Percentiles rank a stretch among this genome's conserved stretches.
These are phyloP conservation scores for Polyommatus icarus DNA, from an alignment of 2,888 invertebrate species.

Conservation along the genomic window DNA sequence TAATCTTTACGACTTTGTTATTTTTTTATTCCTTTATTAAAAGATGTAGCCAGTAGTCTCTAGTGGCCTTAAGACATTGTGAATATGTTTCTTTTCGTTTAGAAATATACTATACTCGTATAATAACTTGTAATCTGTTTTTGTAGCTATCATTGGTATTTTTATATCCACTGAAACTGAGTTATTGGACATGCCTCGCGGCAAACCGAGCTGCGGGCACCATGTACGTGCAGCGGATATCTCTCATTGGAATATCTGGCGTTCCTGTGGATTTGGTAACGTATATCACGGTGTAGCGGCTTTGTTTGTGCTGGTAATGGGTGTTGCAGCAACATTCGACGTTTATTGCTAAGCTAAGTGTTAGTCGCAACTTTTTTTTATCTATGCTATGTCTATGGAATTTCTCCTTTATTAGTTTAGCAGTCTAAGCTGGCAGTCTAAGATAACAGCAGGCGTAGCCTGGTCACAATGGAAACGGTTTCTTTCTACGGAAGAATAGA, in stretches of 20 bases:
- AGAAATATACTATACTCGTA: no score
- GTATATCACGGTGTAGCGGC: neutral
- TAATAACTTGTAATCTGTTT: neutral
- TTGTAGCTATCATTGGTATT: neutral
- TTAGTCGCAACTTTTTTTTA: neutral
- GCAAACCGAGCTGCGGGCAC: neutral
- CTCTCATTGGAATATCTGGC: neutral
- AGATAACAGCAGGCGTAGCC: no score
- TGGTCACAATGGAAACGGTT: no score
- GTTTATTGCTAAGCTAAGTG: neutral
- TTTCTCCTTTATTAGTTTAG: no score
- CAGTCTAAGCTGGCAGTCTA: no score
- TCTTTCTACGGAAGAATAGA: no score
- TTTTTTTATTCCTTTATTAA: no score
- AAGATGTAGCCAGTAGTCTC: no score
- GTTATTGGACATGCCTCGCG: neutral
- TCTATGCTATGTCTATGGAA: neutral
- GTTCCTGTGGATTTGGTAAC: slow-evolving; percentile 1
- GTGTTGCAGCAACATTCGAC: neutral
- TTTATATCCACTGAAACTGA: neutral
- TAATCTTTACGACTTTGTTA: no score
- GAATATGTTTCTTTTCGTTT: no score
- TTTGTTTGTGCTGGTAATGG: neutral
- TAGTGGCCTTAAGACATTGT: no score
- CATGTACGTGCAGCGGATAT: slow-evolving; percentile 13